These are phyloP conservation scores for Thera obeliscata DNA, from an alignment of 2,888 invertebrate genomes.

Conservation along the genomic window DNA sequence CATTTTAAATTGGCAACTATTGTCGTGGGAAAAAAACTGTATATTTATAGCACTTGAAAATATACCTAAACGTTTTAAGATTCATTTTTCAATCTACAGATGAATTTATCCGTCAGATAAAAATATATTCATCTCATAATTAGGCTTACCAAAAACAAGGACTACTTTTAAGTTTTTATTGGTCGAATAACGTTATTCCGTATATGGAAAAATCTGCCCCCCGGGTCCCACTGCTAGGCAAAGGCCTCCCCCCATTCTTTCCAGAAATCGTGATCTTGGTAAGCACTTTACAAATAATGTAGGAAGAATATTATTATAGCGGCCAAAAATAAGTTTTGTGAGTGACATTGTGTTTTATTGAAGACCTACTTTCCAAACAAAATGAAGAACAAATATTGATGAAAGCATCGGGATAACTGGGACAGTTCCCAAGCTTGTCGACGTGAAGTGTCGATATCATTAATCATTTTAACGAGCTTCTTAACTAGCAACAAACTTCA, in stretches of 20 bases:
- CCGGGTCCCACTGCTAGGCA: too few species aligned
- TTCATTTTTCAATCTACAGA: too few species aligned
- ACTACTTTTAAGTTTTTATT: too few species aligned
- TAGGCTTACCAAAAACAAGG: too few species aligned
- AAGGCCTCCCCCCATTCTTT: too few species aligned
- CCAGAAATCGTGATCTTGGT: too few species aligned
- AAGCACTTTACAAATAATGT: not conserved
- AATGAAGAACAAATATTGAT: not conserved
- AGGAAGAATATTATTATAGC: not conserved
- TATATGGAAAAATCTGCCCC: too few species aligned
- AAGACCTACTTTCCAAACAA: not conserved
- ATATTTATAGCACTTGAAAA: too few species aligned
- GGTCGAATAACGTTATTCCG: too few species aligned
- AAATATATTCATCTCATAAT: too few species aligned
- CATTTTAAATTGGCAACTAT: slow-evolving; percentile 56
- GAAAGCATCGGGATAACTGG: slow-evolving; percentile 11
- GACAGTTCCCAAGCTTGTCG: slow-evolving; percentile 12
- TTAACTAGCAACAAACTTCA: not conserved
- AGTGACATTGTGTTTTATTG: not conserved
- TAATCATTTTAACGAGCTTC: slow-evolving; percentile 25
- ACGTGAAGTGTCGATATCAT: slow-evolving; percentile 2
- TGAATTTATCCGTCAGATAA: too few species aligned
- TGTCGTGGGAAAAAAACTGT: slow-evolving; percentile 51
- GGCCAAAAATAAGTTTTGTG: not conserved
- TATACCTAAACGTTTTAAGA: too few species aligned